phyloP scores from a whole-genome alignment of 1,140 invertebrate genomes.

The Drosophila obscura region DNA sequence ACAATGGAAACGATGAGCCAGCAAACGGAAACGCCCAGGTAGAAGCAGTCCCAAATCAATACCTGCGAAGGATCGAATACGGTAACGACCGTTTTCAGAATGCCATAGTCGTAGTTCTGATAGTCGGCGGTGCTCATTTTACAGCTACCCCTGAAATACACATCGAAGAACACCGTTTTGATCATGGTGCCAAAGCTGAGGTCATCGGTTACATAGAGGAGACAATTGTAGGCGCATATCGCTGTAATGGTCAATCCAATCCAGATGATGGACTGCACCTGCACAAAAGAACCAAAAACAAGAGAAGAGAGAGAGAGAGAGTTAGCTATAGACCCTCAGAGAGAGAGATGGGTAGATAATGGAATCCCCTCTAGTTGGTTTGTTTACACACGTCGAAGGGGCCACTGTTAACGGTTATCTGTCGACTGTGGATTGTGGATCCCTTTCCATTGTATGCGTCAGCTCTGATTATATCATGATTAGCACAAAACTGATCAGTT shows the following conservation, averaged over 20 bases:
- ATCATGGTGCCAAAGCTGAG: slow-evolving; percentile 57
- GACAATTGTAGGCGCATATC: slow-evolving; percentile 70
- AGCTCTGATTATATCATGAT: slow-evolving; percentile 18
- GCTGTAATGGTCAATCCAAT: slow-evolving; percentile 73
- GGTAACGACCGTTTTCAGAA: slow-evolving; percentile 45
- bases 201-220: slow-evolving; percentile 45
- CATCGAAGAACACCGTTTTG: slow-evolving; percentile 60
- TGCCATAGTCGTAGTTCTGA: slow-evolving; percentile 45
- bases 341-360: not conserved
- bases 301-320: no score
- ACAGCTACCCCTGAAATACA: slow-evolving; percentile 69
- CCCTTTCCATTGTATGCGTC: slow-evolving; percentile 28
- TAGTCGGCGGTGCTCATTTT: slow-evolving; percentile 41
- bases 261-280: slow-evolving; percentile 73
- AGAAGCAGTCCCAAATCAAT: slow-evolving; percentile 72
- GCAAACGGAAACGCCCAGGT: slow-evolving; percentile 64
- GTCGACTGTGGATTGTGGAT: no score
- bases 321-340: no score
- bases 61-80: slow-evolving; percentile 64
- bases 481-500: slow-evolving; percentile 4
- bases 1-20: slow-evolving; percentile 69
- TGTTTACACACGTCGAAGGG: slow-evolving; percentile 26
- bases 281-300: not conserved
- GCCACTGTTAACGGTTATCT: slow-evolving; percentile 6
- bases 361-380: not conserved